Base-by-base conservation (phyloP, 2,888 invertebrate genomes). In the Halocaridina rubra region DNA sequence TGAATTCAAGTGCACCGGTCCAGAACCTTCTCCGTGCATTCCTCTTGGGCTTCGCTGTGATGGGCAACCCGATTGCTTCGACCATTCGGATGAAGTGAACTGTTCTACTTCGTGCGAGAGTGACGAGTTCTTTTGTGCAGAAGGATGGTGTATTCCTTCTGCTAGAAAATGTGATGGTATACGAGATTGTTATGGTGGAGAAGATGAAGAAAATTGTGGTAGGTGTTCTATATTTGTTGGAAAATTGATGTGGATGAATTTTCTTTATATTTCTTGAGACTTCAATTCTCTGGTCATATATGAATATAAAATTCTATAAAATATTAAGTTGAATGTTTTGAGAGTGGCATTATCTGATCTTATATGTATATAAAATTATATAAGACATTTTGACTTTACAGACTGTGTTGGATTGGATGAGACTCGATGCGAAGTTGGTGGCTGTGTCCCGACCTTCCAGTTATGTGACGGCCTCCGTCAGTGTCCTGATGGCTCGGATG, bases 401-500 rank as follows among this genome's bases (percentile, higher is more conserved):
- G 86, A 33, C 5, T 86, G 86, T 33, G 67, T 61, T 16, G 80
- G 82, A 0, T 59, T 81, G 57, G 86, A 88, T 24, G 80, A 84
- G 27, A 69, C 78, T 16, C 32, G 57, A 16, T 89, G 94, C 88
- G 89, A 91, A 59, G 91, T 92, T 0, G 93, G 94, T 19, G 93
- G 93, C n/a, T 94, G 94, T 89, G 91, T 94, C 24, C 90, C 91
- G 0, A 89, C 90, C 57, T 89, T 90, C 24, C 91, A 92, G 87
- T 90, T 92, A 2, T 94, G 94, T 89, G 93, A 94, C 89, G 94
- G 94, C 1, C 90, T 92, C 27, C 91, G 92, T 32, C 92, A 94
- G 88, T 94, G 94, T 89, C 92, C 92, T 0, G 94, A 94, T 89
- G 93, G 92, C 30, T 94, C 94, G 0, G 94, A 94, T 89, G 94